phyloP scores from a whole-genome alignment of 2,888 invertebrate genomes.

The Tiliacea citrago region DNA sequence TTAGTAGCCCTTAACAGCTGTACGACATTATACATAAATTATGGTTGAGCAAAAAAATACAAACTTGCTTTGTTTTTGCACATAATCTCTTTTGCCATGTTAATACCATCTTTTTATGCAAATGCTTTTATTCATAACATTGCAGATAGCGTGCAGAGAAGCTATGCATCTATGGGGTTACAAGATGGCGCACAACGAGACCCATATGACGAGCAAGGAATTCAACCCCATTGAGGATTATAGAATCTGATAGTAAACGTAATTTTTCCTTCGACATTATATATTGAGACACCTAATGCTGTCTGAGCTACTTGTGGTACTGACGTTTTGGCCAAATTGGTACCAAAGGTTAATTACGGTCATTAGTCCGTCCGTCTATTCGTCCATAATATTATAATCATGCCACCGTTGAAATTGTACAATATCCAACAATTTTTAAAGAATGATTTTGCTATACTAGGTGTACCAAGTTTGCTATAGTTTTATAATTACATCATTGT shows the following conservation, averaged over 20 bases:
- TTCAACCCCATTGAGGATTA: constrained; percentile 84
- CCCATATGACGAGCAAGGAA: constrained; percentile 85
- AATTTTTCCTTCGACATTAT: neutral
- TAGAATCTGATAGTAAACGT: constrained; percentile 64
- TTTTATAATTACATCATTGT: neutral
- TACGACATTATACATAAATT: neutral
- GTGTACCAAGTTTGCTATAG: neutral
- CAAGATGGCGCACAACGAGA: constrained; percentile 89
- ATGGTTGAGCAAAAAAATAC: neutral
- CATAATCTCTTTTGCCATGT: neutral
- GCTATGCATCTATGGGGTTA: constrained; percentile 97
- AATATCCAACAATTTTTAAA: neutral
- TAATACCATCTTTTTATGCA: neutral
- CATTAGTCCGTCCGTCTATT: neutral
- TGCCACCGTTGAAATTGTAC: neutral
- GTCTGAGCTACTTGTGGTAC: too few species aligned
- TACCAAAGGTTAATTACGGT: neutral
- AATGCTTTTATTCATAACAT: neutral
- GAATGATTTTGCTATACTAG: too few species aligned
- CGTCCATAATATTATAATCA: neutral
- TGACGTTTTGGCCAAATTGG: neutral
- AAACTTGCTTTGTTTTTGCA: neutral
- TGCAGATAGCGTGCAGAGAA: constrained; percentile 91
- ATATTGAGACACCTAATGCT: too few species aligned
- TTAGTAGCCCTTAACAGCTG: too few species aligned